Percentiles rank a stretch among this genome's conserved stretches.
Conservation (phyloP, 2,113 vertebrate species). For the Indicator maculatus region DNA sequence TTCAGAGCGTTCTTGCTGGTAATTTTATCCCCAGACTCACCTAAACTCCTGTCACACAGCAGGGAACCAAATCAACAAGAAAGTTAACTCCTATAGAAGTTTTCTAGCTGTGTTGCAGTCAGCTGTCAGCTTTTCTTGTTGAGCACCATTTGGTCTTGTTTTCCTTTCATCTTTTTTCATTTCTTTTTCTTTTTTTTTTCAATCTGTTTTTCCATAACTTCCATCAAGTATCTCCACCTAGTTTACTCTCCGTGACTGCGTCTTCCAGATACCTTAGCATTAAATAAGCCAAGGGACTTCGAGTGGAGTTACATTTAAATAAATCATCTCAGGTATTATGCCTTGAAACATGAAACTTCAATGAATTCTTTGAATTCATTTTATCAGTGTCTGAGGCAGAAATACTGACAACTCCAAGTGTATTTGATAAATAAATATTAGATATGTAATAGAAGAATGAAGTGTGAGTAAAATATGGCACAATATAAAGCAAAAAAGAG, state of each 20-base stretch:
- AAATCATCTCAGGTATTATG: not conserved
- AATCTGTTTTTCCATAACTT: not conserved
- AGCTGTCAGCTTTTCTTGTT: not conserved
- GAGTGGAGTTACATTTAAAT: not conserved
- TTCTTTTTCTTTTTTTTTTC: not conserved
- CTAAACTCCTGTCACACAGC: not conserved
- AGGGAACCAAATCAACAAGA: not conserved
- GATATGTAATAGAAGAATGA: not conserved
- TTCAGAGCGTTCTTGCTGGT: not conserved
- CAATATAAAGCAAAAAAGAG: not conserved
- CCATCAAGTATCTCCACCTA: not conserved
- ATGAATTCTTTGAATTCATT: not conserved
- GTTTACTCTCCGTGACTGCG: not conserved
- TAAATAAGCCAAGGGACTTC: not conserved
- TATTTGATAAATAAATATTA: conserved; percentile 7
- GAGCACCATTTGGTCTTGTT: not conserved
- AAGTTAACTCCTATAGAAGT: not conserved
- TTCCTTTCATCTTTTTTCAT: not conserved
- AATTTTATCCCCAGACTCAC: not conserved
- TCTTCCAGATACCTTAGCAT: not conserved
- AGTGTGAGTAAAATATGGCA: not conserved
- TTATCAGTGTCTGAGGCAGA: not conserved
- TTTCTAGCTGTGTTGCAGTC: not conserved
- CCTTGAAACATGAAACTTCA: not conserved
- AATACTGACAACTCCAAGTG: not conserved